Conservation (phyloP, 2,113 vertebrate species). For the Bos taurus region ARS-UCD2.0 NC_037329.1:32854001-32854500, state of each 20-base stretch:
- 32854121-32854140: not conserved
- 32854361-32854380: not conserved
- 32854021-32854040: not conserved
- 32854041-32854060: not conserved
- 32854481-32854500: not conserved
- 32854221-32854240: not conserved
- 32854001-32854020: not conserved
- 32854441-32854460: constrained; percentile 23
- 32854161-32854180: not conserved
- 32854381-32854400: constrained; percentile 2
- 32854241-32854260: not conserved
- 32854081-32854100: not conserved
- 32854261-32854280: not conserved
- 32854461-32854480: constrained; percentile 15
- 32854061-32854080: not conserved
- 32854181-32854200: not conserved
- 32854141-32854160: not conserved
- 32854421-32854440: not conserved
- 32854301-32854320: not conserved
- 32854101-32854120: not conserved
- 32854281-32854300: not conserved
- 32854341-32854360: constrained; percentile 16
- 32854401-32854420: not conserved
- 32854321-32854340: not conserved
- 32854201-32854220: not conserved